Evolutionary conservation across 2,113 vertebrate genomes (phyloP), one percentile per base, ranked within the genome.

Genomic region (Nannospalax galili): DNA sequence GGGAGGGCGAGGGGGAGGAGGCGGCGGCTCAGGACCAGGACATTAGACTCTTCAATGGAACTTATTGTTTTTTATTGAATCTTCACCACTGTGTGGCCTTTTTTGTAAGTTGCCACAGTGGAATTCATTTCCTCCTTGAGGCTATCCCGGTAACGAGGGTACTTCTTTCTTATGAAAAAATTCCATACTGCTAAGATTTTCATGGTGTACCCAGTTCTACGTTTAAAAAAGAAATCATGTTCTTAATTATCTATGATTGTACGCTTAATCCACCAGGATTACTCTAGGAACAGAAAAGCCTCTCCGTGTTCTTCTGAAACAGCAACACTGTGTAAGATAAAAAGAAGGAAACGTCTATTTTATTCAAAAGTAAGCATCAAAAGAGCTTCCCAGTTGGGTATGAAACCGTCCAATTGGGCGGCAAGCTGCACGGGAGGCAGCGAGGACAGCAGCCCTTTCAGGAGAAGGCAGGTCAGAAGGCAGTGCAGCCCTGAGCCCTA

Each of bases 191-290:
- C 81, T 90, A 89, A 80, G 75, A 80, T 82, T 91, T 97, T 77
- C 73, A 80, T 77, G 24, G 45, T 89, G 58, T 88, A 56, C 70
- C 32, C 19, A 91, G 84, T 67, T 72, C 70, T 72, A 40, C n/a
- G 72, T 67, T n/a, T 22, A 81, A 78, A 81, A 89, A 72, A 45
- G 81, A 90, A 95, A 48, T 58, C 42, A n/a, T 92, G 48, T 69
- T 97, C 90, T 92, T 96, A 93, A 85, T 95, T 88, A 88, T 48
- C 86, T 92, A 64, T 67, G 79, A 35, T 84, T 91, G 65, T 85
- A 35, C 60, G 52, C 26, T 52, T 67, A n/a, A 87, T 70, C 72
- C 40, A 7, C 30, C 67, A 24, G 67, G 45, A 80, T 77, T 78
- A 82, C 14, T 84, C 45, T 32, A 42, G 84, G 20, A 95, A 82